These are phyloP conservation scores for Rhimphoctona megacephalus DNA, from an alignment of 2,888 invertebrate species.

Conservation along the genomic window DNA sequence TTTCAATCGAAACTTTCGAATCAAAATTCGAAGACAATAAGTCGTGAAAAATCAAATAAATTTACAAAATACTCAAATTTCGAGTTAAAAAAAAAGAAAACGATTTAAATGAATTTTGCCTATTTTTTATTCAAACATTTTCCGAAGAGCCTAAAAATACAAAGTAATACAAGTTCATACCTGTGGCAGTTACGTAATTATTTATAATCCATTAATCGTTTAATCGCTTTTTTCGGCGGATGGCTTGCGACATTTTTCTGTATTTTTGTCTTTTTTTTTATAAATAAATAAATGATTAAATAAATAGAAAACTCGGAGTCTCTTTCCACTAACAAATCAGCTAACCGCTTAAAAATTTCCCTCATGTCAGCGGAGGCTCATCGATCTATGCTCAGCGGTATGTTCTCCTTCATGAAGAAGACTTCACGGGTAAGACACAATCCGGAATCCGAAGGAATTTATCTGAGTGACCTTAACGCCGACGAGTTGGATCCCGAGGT, in stretches of 20 bases:
- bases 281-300: slow-evolving; percentile 7
- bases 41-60: background rate
- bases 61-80: background rate
- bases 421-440: slow-evolving; percentile 87
- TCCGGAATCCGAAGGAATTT: slow-evolving; percentile 92
- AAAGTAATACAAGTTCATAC: slow-evolving; percentile 24
- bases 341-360: slow-evolving; percentile 74
- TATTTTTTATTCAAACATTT: slow-evolving; percentile 9
- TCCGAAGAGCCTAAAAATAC: background rate
- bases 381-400: slow-evolving; percentile 93
- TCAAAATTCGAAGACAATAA: background rate
- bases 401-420: slow-evolving; percentile 97
- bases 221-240: slow-evolving; percentile 54
- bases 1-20: background rate
- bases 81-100: background rate
- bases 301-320: slow-evolving; percentile 20
- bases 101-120: background rate
- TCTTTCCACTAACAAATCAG: slow-evolving; percentile 75
- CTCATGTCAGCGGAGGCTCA: slow-evolving; percentile 84
- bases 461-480: slow-evolving; percentile 95
- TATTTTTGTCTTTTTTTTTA: background rate
- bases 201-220: slow-evolving; percentile 61
- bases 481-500: slow-evolving; percentile 97
- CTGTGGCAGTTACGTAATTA: slow-evolving; percentile 46
- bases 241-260: slow-evolving; percentile 40